A percentile compares a stretch with the other conserved stretches of the same genome.
Evolutionary conservation across 2,113 vertebrate genomes (phyloP).

Genomic region (Microtus montanus): DNA sequence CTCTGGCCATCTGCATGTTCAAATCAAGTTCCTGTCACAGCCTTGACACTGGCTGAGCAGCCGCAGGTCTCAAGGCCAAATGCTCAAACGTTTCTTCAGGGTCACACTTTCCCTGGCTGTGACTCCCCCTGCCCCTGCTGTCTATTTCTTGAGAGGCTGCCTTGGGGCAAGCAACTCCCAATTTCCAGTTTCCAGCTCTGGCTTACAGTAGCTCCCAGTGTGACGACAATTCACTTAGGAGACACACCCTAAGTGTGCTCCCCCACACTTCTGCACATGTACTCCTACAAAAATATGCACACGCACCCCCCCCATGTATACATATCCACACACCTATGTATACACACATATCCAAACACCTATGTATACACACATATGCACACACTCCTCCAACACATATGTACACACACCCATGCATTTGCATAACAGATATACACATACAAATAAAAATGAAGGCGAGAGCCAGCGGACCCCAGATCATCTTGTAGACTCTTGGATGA

Average conservation of each 20-base stretch:
- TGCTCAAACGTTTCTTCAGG: accelerated
- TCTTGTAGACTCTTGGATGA: neutral
- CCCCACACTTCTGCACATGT: neutral
- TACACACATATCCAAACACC: too few species aligned
- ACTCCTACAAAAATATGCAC: too few species aligned
- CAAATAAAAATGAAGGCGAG: neutral
- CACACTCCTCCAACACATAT: neutral
- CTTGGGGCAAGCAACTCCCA: accelerated
- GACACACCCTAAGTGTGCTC: neutral
- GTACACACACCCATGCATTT: neutral
- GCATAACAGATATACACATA: neutral
- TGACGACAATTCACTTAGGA: too few species aligned
- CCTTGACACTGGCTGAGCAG: accelerated
- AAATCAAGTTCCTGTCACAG: neutral
- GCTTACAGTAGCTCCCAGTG: neutral
- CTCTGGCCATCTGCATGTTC: neutral
- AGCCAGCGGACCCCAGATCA: neutral
- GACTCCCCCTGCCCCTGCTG: neutral
- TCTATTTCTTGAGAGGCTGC: neutral
- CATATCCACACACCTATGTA: too few species aligned
- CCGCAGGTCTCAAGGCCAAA: neutral
- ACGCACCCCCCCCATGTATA: too few species aligned
- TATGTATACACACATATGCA: too few species aligned
- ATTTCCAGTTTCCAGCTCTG: neutral
- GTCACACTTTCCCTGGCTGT: too few species aligned